Base-by-base conservation (phyloP, 2,888 invertebrate species). In the Sipha maydis region DNA sequence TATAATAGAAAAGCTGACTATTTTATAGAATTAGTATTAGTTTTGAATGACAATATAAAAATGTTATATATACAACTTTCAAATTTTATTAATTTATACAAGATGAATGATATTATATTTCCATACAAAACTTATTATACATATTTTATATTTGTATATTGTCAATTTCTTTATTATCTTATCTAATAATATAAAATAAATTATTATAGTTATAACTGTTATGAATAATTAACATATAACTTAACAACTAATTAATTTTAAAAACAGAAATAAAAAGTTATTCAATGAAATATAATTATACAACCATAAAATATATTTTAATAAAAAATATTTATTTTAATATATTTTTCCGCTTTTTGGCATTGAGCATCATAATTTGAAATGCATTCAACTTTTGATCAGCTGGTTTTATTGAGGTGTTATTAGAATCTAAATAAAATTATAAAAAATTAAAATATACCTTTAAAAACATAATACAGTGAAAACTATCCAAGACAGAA, bases 331-430 rank as follows among this genome's bases (percentile, higher is more conserved):
- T 61, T 56, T 56, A 86, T 61, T 86, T 79, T 17, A 9, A 7
- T 11, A 38, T 41, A 34, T 19, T 9, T 54, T 78, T 85, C 17
- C 4, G 69, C 34, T 79, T 80, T 54, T 86, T 86, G 14, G 86
- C 86, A 41, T 61, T 80, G 31, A 61, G 21, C 86, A 86, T 86
- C 86, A 86, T 73, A 28, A 80, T 5, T 80, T 86, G 79, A 17
- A 86, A 86, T 28, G 48, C 73, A 73, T 86, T 86, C 8, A 80
- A 73, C 25, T 86, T 71, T 61, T 34, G 56, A 56, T 56, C 79
- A 3, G 21, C 28, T 41, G 28, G 28, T 17, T 21, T 1, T 56
- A 17, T 17, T 0, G 48, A 48, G 48, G 5, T 77, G 17, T 14
- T 21, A 14, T 56, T 34, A 21, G 25, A 5, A 80, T 56, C 71